Conservation (phyloP, 1,140 invertebrate genomes). For the Cephus cinctus region DNA sequence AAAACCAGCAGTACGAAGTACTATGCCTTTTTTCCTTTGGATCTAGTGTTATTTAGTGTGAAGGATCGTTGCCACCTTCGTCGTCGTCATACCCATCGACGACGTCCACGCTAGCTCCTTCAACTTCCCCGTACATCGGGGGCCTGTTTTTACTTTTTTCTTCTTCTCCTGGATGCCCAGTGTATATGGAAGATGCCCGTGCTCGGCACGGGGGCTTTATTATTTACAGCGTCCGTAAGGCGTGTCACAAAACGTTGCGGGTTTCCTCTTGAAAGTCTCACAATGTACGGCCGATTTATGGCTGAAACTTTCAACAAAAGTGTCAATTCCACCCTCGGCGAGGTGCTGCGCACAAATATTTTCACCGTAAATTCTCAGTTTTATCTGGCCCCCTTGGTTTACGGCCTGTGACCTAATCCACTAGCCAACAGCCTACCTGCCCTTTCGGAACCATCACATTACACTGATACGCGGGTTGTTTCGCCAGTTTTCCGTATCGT, state of each 20-base stretch:
- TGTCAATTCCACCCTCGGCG: conserved; percentile 45
- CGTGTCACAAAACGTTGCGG: conserved; percentile 54
- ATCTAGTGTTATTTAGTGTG: no score
- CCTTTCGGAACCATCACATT: no score
- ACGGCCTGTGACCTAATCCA: conserved; percentile 40
- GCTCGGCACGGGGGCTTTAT: conserved; percentile 30
- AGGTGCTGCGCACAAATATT: conserved; percentile 44
- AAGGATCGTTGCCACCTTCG: no score
- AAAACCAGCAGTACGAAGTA: no score
- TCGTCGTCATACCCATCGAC: no score
- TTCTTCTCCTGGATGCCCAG: neutral
- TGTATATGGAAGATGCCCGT: neutral
- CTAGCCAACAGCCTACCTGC: no score
- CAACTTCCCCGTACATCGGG: neutral
- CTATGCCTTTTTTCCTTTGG: no score
- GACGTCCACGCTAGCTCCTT: no score
- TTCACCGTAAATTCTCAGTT: conserved; percentile 42
- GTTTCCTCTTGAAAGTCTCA: conserved; percentile 54
- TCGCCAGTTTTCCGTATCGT: no score
- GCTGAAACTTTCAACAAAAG: conserved; percentile 55
- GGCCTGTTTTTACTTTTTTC: no score
- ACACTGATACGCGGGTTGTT: no score
- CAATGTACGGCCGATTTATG: conserved; percentile 53
- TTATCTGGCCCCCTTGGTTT: conserved; percentile 38
- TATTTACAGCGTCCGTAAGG: conserved; percentile 45